These are phyloP conservation scores for Gryllus bimaculatus DNA, from an alignment of 1,140 invertebrate species.

Conservation along the genomic window DNA sequence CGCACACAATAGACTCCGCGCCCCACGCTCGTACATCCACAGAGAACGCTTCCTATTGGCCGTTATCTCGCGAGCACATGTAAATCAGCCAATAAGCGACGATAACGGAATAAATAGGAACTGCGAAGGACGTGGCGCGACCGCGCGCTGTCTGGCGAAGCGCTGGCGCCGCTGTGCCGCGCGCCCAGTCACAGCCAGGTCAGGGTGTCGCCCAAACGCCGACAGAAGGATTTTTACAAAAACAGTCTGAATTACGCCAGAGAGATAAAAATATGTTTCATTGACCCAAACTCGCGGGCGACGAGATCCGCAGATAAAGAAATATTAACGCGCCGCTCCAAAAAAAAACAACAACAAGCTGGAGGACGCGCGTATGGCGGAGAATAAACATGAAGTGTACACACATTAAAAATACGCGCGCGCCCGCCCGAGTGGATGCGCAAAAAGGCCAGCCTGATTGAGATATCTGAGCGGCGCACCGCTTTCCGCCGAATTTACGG, in stretches of 20 bases:
- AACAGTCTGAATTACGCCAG: not conserved
- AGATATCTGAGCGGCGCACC: not conserved
- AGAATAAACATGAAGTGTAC: constrained; percentile 1
- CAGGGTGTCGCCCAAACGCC: too few relatives aligned
- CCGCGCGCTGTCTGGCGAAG: too few relatives aligned
- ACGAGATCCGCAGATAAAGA: not conserved
- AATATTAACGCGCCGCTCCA: not conserved
- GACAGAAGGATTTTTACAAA: not conserved
- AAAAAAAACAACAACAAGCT: not conserved
- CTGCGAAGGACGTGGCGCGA: not conserved
- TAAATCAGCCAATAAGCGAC: constrained; percentile 4
- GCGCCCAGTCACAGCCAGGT: too few relatives aligned
- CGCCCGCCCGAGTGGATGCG: not conserved
- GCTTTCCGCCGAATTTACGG: not conserved
- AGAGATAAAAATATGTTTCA: not conserved
- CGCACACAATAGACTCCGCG: not conserved
- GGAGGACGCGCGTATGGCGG: not conserved
- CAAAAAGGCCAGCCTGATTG: not conserved
- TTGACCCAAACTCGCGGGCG: not conserved
- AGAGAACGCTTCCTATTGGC: not conserved
- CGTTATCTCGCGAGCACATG: not conserved
- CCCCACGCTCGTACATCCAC: not conserved
- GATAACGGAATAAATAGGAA: constrained; percentile 1
- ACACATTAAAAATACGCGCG: not conserved
- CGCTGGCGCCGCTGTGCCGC: too few relatives aligned